These are phyloP conservation scores for Thalpophila matura DNA, from an alignment of 2,888 invertebrate species.

Conservation along the genomic window DNA sequence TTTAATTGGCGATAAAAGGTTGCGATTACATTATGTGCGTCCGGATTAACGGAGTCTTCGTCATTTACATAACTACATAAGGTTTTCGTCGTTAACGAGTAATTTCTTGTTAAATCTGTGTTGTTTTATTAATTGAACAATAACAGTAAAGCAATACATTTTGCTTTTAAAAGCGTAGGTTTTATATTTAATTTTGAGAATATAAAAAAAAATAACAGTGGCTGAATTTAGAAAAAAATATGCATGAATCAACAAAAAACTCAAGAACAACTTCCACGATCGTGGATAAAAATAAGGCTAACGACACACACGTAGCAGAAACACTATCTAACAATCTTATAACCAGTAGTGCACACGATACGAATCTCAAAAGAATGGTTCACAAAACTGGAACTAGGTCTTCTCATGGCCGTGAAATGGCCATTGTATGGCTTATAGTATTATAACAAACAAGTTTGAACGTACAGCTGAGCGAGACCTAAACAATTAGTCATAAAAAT, in stretches of 20 bases:
- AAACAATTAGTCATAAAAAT: constrained; percentile 55
- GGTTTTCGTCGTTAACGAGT: neutral
- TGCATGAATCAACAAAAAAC: constrained; percentile 1
- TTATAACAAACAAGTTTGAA: constrained; percentile 17
- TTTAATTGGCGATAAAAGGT: constrained; percentile 35
- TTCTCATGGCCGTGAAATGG: constrained; percentile 76
- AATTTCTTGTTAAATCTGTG: neutral
- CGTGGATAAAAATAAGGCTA: constrained; percentile 48
- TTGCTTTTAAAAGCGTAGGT: too few relatives aligned
- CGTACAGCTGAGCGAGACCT: constrained; percentile 21
- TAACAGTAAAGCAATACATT: too few relatives aligned
- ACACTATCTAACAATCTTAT: constrained; percentile 46
- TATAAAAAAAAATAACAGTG: too few relatives aligned
- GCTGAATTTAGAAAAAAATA: too few relatives aligned
- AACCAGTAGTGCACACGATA: constrained; percentile 55
- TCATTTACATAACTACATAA: constrained; percentile 3
- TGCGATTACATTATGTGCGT: constrained; percentile 3
- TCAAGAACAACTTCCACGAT: constrained; percentile 7
- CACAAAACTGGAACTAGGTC: constrained; percentile 68
- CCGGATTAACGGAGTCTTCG: constrained; percentile 1
- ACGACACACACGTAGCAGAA: constrained; percentile 8
- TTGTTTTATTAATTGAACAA: too few relatives aligned
- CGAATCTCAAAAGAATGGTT: constrained; percentile 50
- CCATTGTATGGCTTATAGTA: constrained; percentile 40
- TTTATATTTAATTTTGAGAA: too few relatives aligned